Percentiles rank a stretch among this genome's conserved stretches.
phyloP scores from a whole-genome alignment of 2,113 vertebrate species.

The Planiliza haematocheilus region DNA sequence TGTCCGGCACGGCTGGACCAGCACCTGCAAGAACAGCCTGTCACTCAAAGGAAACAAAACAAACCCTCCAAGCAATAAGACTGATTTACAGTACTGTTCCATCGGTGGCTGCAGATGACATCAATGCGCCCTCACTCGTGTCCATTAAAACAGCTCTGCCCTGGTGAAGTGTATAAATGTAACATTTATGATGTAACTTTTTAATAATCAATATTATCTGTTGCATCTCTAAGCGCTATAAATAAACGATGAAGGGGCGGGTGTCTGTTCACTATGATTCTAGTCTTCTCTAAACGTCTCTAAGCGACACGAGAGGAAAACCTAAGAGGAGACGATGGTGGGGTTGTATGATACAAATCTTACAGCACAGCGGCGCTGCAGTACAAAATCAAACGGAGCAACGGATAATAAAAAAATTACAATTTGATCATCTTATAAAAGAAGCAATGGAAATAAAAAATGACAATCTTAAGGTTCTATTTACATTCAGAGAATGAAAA shows the following conservation, averaged over 20 bases:
- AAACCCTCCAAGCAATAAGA: conserved; percentile 24
- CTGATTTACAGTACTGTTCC: not conserved
- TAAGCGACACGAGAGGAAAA: conserved; percentile 45
- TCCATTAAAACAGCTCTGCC: conserved; percentile 12
- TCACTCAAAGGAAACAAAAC: conserved; percentile 25
- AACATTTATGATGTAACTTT: conserved; percentile 43
- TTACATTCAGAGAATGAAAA: conserved; percentile 80
- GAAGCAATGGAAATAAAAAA: conserved; percentile 64
- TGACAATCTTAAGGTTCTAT: conserved; percentile 76
- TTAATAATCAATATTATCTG: conserved; percentile 46
- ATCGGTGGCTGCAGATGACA: conserved; percentile 2
- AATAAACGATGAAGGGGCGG: conserved; percentile 17
- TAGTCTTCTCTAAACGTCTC: conserved; percentile 58
- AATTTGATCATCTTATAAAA: conserved; percentile 68
- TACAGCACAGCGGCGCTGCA: conserved; percentile 13
- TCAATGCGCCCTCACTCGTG: not conserved
- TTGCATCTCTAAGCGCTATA: conserved; percentile 55
- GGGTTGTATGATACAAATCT: conserved; percentile 37
- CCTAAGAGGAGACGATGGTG: conserved; percentile 30
- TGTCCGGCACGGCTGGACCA: not conserved
- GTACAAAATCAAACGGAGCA: conserved; percentile 57
- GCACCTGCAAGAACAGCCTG: not conserved
- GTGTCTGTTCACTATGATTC: conserved; percentile 32
- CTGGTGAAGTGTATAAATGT: conserved; percentile 12
- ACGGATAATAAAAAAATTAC: conserved; percentile 41